phyloP scores from a whole-genome alignment of 2,888 invertebrate species.

The Dicyrtoma fusca region DNA sequence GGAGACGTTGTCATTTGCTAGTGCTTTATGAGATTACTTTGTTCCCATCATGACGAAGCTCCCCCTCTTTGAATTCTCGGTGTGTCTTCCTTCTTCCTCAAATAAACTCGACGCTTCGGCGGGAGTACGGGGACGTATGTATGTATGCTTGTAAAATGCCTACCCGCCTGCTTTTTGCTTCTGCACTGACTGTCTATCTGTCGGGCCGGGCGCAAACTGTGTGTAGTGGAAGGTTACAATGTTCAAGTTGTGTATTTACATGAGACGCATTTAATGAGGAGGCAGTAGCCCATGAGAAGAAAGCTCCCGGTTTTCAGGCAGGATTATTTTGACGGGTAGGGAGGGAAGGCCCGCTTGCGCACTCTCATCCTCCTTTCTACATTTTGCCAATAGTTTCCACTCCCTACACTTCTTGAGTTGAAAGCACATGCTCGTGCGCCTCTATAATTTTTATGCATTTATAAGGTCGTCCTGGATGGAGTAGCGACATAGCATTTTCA shows the following conservation, averaged over 20 bases:
- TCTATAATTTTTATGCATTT: no score
- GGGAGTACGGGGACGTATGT: neutral
- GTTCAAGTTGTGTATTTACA: no score
- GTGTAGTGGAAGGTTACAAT: neutral
- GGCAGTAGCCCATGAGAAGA: conserved; percentile 30
- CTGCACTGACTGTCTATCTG: neutral
- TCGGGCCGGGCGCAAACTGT: neutral
- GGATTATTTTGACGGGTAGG: conserved; percentile 23
- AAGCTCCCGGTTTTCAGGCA: conserved; percentile 18
- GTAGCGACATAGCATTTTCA: no score
- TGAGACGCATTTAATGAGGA: conserved; percentile 23
- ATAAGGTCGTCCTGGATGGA: no score
- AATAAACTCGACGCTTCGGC: neutral
- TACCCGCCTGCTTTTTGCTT: neutral
- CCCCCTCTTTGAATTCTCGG: conserved; percentile 21
- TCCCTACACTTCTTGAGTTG: neutral
- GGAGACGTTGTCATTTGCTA: conserved; percentile 29
- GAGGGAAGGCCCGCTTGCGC: conserved; percentile 28
- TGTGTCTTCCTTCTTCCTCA: conserved; percentile 19
- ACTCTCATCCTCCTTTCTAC: conserved; percentile 1
- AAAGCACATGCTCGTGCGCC: neutral
- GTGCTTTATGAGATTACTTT: conserved; percentile 35
- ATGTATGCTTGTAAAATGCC: neutral
- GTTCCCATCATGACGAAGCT: conserved; percentile 39
- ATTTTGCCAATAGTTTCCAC: conserved; percentile 25